A percentile compares a stretch with the other conserved stretches of the same genome.
Evolutionary conservation across 2,113 vertebrate species (phyloP).

Genomic region (Megaceryle maxima): DNA sequence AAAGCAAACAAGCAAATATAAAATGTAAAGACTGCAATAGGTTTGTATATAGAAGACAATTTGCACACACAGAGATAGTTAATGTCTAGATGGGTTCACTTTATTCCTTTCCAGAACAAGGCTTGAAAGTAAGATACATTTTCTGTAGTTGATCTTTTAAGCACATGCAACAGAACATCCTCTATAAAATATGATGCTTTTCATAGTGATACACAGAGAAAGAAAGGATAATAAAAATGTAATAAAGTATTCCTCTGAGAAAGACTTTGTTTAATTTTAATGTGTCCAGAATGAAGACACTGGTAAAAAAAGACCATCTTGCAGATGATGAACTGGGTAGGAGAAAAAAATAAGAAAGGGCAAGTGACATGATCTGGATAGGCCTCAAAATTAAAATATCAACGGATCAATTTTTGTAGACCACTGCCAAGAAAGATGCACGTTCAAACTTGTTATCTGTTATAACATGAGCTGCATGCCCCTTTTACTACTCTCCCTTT

Average conservation of each 20-base stretch:
- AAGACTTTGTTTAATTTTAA: neutral
- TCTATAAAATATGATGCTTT: neutral
- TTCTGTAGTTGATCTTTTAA: neutral
- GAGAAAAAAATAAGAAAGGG: neutral
- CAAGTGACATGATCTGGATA: neutral
- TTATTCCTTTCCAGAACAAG: neutral
- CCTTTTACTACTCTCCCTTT: neutral
- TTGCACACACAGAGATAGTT: neutral
- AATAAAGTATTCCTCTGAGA: neutral
- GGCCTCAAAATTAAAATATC: constrained; percentile 14
- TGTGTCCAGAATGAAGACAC: neutral
- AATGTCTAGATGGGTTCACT: neutral
- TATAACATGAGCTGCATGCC: constrained; percentile 19
- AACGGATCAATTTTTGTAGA: constrained; percentile 9
- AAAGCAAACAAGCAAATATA: neutral
- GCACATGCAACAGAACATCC: neutral
- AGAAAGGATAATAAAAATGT: neutral
- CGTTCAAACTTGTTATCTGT: neutral
- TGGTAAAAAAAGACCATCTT: neutral
- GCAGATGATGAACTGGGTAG: neutral
- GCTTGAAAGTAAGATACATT: neutral
- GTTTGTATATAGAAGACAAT: neutral
- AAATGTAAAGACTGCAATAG: neutral
- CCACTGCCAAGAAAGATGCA: constrained; percentile 39
- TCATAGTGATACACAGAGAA: neutral